These are phyloP conservation scores for Scopus umbretta DNA, from an alignment of 2,113 vertebrate genomes.

Conservation along the genomic window DNA sequence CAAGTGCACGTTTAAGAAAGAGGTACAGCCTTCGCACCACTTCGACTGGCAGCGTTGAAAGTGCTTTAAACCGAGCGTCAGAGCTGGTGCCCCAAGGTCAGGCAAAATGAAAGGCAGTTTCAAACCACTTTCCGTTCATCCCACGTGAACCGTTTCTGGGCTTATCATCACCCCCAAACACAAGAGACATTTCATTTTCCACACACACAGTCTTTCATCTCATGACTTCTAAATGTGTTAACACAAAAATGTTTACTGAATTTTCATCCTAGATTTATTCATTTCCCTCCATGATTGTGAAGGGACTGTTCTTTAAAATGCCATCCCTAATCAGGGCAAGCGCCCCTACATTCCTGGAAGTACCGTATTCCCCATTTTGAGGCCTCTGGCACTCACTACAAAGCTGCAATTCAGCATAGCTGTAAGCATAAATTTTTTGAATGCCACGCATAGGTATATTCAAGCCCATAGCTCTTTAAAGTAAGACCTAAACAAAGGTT, in stretches of 20 bases:
- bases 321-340: not conserved
- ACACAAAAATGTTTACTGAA: not conserved
- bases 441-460: not conserved
- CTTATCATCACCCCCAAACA: not conserved
- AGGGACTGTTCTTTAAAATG: not conserved
- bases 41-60: not conserved
- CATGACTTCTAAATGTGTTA: not conserved
- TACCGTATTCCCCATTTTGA: not conserved
- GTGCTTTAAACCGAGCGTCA: not conserved
- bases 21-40: not conserved
- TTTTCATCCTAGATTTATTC: not conserved
- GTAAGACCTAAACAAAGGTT: not conserved
- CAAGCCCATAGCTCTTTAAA: not conserved
- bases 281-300: not conserved
- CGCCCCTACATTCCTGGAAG: not conserved
- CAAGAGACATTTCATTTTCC: not conserved
- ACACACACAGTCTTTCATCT: not conserved
- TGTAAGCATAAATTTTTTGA: not conserved
- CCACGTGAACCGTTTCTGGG: not conserved
- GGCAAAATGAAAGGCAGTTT: not conserved
- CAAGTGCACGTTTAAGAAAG: fast-evolving
- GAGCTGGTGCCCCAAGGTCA: not conserved
- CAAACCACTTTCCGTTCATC: not conserved
- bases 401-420: not conserved
- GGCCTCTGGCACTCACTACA: not conserved